Evolutionary conservation across 2,113 vertebrate species (phyloP), one percentile per base, ranked within the genome.

Genomic region (Apteryx mantelli): DNA sequence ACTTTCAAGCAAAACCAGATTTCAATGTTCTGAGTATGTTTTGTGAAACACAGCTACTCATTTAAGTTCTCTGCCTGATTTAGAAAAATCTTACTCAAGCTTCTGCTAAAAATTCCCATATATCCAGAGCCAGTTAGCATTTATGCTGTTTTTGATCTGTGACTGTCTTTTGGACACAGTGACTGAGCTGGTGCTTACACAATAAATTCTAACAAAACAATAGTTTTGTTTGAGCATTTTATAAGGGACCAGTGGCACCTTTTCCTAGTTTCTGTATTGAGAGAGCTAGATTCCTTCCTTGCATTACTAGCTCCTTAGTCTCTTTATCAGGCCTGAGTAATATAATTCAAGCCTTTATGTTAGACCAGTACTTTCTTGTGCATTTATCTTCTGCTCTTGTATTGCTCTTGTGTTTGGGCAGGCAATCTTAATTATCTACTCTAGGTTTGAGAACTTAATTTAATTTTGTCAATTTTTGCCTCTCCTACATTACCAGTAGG

Each of bases 1-100:
- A 18, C 17, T 60, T 34, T 60, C 18, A 34, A 34, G 56, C 32
- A 20, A 34, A 60, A 60, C 19, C 9, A 19, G 56, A 11, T 60
- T 60, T 88, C 5, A 8, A 73, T 24, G 20, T 85, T 91, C 7
- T 20, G 13, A 44, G 18, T 63, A 22, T 82, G 22, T 60, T 82
- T 68, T 6, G 2, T 77, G 66, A 73, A 82, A 73, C 0, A 2
- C 9, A 0, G 0, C 25, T 82, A 9, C 40, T 89, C 10, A 1
- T 74, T 30, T 4, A 17, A 74, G 40, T 74, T 65, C 68, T 70
- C 38, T 83, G 20, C 48, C 60, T 80, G 52, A n/a, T 65, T 19
- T 46, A 44, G 65, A 63, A 52, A 60, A 28, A 52, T 25, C 17
- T 76, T 64, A 13, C 21, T 61, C 22, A 11, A 53, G 25, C 40